These are phyloP conservation scores for Acinonyx jubatus DNA, from an alignment of 2,113 vertebrate genomes.

Conservation along the genomic window DNA sequence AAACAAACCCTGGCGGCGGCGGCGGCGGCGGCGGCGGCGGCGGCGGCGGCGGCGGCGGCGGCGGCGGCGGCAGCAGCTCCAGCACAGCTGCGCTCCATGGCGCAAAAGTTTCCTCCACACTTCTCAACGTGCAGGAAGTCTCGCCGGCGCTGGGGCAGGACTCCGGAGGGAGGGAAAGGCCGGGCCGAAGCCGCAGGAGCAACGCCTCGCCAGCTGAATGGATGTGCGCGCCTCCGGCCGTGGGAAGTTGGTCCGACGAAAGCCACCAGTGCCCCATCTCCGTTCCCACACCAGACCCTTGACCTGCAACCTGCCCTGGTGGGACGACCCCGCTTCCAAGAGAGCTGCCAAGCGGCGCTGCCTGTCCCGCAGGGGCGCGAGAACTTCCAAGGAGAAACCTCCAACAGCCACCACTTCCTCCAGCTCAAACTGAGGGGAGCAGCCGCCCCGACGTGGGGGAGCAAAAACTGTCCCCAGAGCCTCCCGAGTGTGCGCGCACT, in stretches of 20 bases:
- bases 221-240: conserved; percentile 20
- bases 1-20: conserved; percentile 65
- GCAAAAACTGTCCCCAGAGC: neutral
- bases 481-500: neutral
- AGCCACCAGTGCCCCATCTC: conserved; percentile 24
- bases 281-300: conserved; percentile 15
- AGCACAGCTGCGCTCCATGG: conserved; percentile 66
- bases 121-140: conserved; percentile 67
- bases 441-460: neutral
- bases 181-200: neutral
- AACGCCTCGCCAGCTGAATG: conserved; percentile 39
- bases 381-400: conserved; percentile 56
- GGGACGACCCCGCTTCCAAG: neutral
- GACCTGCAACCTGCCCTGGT: conserved; percentile 61
- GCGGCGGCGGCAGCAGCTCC: conserved; percentile 17
- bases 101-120: conserved; percentile 74
- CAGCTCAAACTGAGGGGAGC: neutral
- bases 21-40: neutral
- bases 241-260: conserved; percentile 51
- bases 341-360: neutral
- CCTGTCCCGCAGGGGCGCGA: neutral
- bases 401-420: conserved; percentile 60
- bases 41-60: neutral
- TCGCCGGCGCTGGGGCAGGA: conserved; percentile 38
- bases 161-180: conserved; percentile 32